Evolutionary conservation across 2,888 invertebrate genomes (phyloP).

Genomic region (Drosophila neotestacea): DNA sequence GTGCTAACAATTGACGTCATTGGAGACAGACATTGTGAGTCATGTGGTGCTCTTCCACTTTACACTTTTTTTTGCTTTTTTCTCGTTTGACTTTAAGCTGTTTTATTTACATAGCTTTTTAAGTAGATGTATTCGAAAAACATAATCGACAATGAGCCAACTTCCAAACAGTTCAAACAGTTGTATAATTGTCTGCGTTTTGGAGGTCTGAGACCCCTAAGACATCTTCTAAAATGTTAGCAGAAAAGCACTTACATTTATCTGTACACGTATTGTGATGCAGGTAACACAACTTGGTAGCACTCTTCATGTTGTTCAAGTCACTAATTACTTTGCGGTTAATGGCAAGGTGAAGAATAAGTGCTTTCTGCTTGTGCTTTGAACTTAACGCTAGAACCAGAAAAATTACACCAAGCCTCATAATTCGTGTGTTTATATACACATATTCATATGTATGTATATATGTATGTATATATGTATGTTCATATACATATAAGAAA

Average conservation of each 20-base stretch:
- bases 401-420: constrained; percentile 7
- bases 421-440: constrained; percentile 12
- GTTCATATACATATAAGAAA: constrained; percentile 30
- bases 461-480: not conserved
- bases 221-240: constrained; percentile 7
- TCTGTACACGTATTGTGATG: constrained; percentile 13
- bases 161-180: constrained; percentile 28
- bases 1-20: constrained; percentile 19
- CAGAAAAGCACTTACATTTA: constrained; percentile 46
- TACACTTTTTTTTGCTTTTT: constrained; percentile 14
- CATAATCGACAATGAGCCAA: constrained; percentile 6
- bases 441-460: not conserved
- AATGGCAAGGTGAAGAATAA: constrained; percentile 54
- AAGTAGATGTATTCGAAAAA: not conserved
- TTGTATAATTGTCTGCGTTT: constrained; percentile 34
- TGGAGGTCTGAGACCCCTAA: not conserved
- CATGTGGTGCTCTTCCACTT: constrained; percentile 13
- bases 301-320: constrained; percentile 40
- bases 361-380: constrained; percentile 61
- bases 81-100: constrained; percentile 10
- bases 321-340: constrained; percentile 72
- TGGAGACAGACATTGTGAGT: not conserved
- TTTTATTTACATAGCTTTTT: constrained; percentile 37
- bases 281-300: constrained; percentile 18
- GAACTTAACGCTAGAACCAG: constrained; percentile 14